Conservation (phyloP, 2,113 vertebrate genomes). For the Rhynchomys soricoides region DNA sequence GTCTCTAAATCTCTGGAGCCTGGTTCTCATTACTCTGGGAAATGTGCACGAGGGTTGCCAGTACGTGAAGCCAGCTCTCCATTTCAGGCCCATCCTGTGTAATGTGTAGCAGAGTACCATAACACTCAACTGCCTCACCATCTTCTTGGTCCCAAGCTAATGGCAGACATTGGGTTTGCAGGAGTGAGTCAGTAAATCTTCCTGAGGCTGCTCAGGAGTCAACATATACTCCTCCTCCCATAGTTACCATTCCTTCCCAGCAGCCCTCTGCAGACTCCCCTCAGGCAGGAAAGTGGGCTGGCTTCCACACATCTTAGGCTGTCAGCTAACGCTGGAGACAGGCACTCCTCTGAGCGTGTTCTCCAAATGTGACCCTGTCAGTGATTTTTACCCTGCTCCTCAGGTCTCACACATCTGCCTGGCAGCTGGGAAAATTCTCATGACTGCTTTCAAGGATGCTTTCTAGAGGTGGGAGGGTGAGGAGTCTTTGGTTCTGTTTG, state of each 20-base stretch:
- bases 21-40: not conserved
- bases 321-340: not conserved
- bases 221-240: not conserved
- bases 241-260: not conserved
- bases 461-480: not conserved
- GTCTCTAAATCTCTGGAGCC: not conserved
- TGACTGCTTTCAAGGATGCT: not conserved
- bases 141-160: not conserved
- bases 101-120: not conserved
- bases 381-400: not conserved
- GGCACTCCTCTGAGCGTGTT: not conserved
- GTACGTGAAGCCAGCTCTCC: not conserved
- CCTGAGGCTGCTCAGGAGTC: not conserved
- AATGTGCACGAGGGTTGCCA: not conserved
- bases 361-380: not conserved
- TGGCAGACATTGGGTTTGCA: not conserved
- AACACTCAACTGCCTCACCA: not conserved
- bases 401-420: not conserved
- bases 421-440: not conserved
- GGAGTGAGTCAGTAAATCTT: not conserved
- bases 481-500: not conserved
- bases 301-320: not conserved
- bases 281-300: not conserved
- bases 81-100: not conserved
- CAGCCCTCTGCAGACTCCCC: not conserved